A percentile compares a stretch with the other conserved stretches of the same genome.
Conservation (phyloP, 2,888 invertebrate genomes). For the Megamerina dolium region DNA sequence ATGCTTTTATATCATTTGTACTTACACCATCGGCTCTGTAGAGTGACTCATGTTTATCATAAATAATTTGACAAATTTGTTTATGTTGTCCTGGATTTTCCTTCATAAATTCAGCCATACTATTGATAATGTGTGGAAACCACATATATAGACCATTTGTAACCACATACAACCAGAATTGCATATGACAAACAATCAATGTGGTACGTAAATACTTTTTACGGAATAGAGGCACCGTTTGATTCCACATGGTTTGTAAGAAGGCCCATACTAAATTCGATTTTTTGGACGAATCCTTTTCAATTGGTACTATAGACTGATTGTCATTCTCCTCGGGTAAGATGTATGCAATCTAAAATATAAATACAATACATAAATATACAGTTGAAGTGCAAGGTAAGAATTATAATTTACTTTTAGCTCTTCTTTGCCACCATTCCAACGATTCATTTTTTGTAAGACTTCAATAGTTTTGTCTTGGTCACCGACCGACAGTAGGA, state of each 20-base stretch:
- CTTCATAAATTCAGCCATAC: constrained; percentile 32
- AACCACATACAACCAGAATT: constrained; percentile 39
- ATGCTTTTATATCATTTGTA: neutral
- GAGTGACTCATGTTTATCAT: constrained; percentile 22
- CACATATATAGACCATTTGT: constrained; percentile 42
- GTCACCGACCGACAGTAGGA: constrained; percentile 31
- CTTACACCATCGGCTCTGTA: constrained; percentile 26
- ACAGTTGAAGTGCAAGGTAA: neutral
- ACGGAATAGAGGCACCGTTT: constrained; percentile 40
- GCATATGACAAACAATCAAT: constrained; percentile 35
- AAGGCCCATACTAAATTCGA: constrained; percentile 23
- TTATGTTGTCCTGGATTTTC: constrained; percentile 27
- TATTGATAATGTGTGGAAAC: constrained; percentile 43
- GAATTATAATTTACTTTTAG: constrained; percentile 18
- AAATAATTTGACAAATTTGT: constrained; percentile 34
- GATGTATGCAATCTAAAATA: constrained; percentile 24
- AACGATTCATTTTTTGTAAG: constrained; percentile 30
- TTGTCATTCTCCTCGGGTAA: constrained; percentile 24
- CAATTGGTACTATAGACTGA: constrained; percentile 10
- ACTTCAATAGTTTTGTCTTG: constrained; percentile 33
- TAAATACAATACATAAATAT: neutral
- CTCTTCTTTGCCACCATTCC: constrained; percentile 29
- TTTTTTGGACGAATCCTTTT: constrained; percentile 4
- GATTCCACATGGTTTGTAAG: constrained; percentile 36
- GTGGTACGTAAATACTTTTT: constrained; percentile 33